These are phyloP conservation scores for Gymnoscelis rufifasciata DNA, from an alignment of 2,888 invertebrate species.

Conservation along the genomic window DNA sequence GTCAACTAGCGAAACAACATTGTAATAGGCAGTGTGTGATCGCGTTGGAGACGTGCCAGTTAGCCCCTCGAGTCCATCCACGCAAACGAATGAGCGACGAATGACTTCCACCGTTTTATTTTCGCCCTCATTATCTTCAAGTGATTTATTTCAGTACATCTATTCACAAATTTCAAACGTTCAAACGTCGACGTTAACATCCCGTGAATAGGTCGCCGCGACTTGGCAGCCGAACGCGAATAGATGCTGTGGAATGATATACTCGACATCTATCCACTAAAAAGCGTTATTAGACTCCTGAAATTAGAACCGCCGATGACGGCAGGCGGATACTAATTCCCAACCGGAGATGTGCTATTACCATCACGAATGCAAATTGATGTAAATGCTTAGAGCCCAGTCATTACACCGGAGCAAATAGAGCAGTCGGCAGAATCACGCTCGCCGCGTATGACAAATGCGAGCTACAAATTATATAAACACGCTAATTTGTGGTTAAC, in stretches of 20 bases:
- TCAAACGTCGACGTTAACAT: slow-evolving; percentile 58
- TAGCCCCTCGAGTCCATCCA: slow-evolving; percentile 51
- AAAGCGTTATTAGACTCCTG: slow-evolving; percentile 56
- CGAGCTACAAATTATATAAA: slow-evolving; percentile 45
- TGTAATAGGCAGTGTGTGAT: slow-evolving; percentile 49
- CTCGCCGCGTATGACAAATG: slow-evolving; percentile 54
- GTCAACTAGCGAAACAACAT: slow-evolving; percentile 45
- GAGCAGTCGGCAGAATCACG: slow-evolving; percentile 24
- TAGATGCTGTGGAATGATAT: slow-evolving; percentile 58
- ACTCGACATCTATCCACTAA: slow-evolving; percentile 49
- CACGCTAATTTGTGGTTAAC: slow-evolving; percentile 52
- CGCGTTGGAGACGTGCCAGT: slow-evolving; percentile 63
- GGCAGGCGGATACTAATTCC: slow-evolving; percentile 48
- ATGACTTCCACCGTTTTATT: slow-evolving; percentile 70
- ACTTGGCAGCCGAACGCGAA: slow-evolving; percentile 57
- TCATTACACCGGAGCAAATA: slow-evolving; percentile 26
- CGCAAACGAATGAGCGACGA: slow-evolving; percentile 63
- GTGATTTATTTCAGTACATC: slow-evolving; percentile 70
- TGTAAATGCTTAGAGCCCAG: slow-evolving; percentile 44
- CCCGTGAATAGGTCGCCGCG: slow-evolving; percentile 63
- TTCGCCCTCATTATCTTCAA: slow-evolving; percentile 75
- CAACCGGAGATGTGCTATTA: slow-evolving; percentile 42
- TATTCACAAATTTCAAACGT: slow-evolving; percentile 52
- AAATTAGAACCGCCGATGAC: slow-evolving; percentile 54
- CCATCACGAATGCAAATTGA: slow-evolving; percentile 47